Evolutionary conservation across 92 coral and sea anemone species (phyloP).

Genomic region (Chrysogorgia sp.): DNA sequence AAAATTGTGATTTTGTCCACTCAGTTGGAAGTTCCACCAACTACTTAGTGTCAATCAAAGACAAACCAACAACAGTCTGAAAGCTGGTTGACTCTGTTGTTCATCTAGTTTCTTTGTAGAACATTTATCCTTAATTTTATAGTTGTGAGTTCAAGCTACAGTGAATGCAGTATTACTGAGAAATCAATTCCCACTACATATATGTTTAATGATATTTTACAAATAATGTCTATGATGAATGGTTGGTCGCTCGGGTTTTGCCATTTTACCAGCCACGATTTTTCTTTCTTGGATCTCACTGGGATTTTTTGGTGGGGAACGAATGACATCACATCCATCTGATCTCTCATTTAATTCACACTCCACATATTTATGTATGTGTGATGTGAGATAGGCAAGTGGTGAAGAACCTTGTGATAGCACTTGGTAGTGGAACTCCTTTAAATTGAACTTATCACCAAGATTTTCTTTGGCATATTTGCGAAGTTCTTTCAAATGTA

Average conservation of each 20-base stretch:
- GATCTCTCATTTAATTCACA: conserved; percentile 56
- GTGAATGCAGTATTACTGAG: too few relatives aligned
- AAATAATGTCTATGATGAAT: conserved; percentile 2
- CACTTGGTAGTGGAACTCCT: conserved; percentile 87
- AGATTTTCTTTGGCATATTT: conserved; percentile 49
- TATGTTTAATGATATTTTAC: too few relatives aligned
- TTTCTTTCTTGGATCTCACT: neutral
- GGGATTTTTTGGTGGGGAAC: conserved; percentile 52
- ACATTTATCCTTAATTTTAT: too few relatives aligned
- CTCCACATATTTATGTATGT: conserved; percentile 74
- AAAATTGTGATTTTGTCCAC: too few relatives aligned
- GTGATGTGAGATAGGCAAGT: conserved; percentile 69
- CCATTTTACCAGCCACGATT: conserved; percentile 13
- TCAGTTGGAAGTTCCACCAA: too few relatives aligned
- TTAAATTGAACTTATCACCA: conserved; percentile 66
- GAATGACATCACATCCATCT: conserved; percentile 67
- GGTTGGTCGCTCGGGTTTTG: conserved; percentile 15
- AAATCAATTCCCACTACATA: too few relatives aligned
- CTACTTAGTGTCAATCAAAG: too few relatives aligned
- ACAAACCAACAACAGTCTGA: too few relatives aligned
- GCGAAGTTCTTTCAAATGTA: conserved; percentile 66
- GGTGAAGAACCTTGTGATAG: conserved; percentile 87
- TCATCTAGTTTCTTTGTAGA: too few relatives aligned
- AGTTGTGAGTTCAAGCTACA: too few relatives aligned
- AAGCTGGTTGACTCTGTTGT: too few relatives aligned